phyloP scores from a whole-genome alignment of 2,888 invertebrate species.

The Lepas anatifera region DNA sequence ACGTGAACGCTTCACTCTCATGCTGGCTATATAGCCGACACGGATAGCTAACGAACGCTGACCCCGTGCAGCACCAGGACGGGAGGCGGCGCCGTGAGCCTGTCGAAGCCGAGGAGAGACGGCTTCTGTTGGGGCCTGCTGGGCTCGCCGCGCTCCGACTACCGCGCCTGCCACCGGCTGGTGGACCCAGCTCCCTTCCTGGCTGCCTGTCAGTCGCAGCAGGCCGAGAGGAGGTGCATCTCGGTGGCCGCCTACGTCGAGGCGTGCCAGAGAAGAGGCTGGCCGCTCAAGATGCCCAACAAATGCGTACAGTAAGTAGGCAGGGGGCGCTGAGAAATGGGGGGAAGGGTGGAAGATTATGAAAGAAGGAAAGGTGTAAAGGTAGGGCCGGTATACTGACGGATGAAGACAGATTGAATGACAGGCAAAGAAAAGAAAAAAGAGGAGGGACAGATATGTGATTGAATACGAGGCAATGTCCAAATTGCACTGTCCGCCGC shows the following conservation, averaged over 20 bases:
- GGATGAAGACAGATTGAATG: too few relatives aligned
- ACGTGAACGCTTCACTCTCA: too few relatives aligned
- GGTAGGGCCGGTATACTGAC: too few relatives aligned
- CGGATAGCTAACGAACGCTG: too few relatives aligned
- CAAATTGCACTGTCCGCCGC: too few relatives aligned
- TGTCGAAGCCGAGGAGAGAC: not conserved
- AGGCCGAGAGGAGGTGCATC: constrained; percentile 45
- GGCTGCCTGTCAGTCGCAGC: constrained; percentile 32
- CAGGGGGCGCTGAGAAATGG: not conserved
- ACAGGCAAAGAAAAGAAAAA: too few relatives aligned
- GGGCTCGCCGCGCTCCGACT: not conserved
- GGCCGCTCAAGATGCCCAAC: constrained; percentile 65
- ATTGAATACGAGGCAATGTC: too few relatives aligned
- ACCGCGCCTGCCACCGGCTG: constrained; percentile 18
- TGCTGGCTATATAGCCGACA: too few relatives aligned
- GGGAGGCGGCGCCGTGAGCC: not conserved
- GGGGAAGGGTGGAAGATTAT: not conserved
- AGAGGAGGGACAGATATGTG: too few relatives aligned
- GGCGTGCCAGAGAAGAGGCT: constrained; percentile 57
- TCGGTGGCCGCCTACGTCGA: constrained; percentile 68
- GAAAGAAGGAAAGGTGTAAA: too few relatives aligned
- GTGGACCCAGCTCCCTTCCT: constrained; percentile 34
- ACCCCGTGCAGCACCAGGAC: not conserved
- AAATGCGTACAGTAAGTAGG: constrained; percentile 58
- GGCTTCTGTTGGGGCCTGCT: constrained; percentile 2